Percentiles rank a stretch among this genome's conserved stretches.
Conservation (phyloP, 1,140 invertebrate species). For the Trypoxylus dichotomus region DNA sequence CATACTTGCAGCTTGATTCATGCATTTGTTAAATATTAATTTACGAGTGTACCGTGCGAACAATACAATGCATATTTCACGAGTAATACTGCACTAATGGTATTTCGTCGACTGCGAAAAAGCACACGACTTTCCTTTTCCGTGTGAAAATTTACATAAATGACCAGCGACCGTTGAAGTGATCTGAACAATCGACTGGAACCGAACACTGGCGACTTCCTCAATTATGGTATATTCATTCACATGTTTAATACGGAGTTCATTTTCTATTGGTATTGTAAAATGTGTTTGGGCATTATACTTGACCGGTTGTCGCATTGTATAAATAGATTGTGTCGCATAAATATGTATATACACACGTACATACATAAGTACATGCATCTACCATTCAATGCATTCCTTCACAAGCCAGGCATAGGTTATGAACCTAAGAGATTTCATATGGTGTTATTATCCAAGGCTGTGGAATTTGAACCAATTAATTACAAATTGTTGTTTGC, state of each 20-base stretch:
- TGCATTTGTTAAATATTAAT: constrained; percentile 11
- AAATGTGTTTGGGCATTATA: background rate
- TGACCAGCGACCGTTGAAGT: background rate
- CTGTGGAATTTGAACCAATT: too few species aligned
- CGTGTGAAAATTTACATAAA: constrained; percentile 5
- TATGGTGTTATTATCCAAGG: background rate
- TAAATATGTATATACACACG: background rate
- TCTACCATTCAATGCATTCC: background rate
- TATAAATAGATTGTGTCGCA: background rate
- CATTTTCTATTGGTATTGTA: background rate
- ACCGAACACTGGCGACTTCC: background rate
- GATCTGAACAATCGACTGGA: background rate
- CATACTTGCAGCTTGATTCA: background rate
- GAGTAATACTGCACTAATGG: background rate
- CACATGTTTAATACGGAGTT: background rate
- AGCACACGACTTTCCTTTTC: background rate
- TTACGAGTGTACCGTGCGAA: background rate
- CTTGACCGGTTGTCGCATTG: background rate
- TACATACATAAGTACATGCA: background rate
- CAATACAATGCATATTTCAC: background rate
- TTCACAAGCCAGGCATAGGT: background rate
- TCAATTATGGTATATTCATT: background rate
- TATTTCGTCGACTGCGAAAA: background rate
- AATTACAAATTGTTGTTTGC: too few species aligned
- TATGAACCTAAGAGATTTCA: background rate